phyloP scores from a whole-genome alignment of 2,113 vertebrate species.

The Dolichallabes microphthalmus region DNA sequence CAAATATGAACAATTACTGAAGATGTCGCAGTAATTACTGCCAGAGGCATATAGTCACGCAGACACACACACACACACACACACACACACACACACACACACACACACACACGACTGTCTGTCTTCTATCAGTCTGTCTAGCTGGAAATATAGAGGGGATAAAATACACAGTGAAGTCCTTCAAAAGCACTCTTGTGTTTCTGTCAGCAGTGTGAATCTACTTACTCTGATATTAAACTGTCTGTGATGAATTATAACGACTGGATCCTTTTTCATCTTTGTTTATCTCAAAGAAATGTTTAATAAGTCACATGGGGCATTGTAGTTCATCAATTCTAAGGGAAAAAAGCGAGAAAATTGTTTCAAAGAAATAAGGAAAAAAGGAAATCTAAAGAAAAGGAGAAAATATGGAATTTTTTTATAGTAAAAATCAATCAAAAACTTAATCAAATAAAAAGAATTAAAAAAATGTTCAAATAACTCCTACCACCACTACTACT shows the following conservation, averaged over 20 bases:
- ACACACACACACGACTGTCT: not conserved
- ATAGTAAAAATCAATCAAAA: not conserved
- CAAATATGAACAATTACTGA: slow-evolving; percentile 21
- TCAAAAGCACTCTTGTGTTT: not conserved
- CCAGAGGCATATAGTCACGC: not conserved
- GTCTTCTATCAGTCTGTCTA: not conserved
- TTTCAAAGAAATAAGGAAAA: not conserved
- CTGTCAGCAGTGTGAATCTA: not conserved
- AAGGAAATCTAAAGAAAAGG: not conserved
- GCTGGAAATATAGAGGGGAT: not conserved
- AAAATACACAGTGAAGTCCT: not conserved
- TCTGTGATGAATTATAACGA: not conserved
- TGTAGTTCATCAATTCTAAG: not conserved
- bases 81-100: not conserved
- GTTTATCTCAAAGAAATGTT: not conserved
- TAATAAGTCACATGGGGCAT: not conserved
- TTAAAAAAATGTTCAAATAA: not conserved
- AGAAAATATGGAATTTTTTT: not conserved
- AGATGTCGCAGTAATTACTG: not conserved
- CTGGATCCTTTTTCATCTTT: not conserved
- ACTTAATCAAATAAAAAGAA: not conserved
- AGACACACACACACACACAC: not conserved
- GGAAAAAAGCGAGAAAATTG: not conserved
- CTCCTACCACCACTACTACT: not conserved
- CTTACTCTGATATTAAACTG: not conserved